Base-by-base conservation (phyloP, 2,797 vertebrate genomes). In the Cirrhinus mrigala region DNA sequence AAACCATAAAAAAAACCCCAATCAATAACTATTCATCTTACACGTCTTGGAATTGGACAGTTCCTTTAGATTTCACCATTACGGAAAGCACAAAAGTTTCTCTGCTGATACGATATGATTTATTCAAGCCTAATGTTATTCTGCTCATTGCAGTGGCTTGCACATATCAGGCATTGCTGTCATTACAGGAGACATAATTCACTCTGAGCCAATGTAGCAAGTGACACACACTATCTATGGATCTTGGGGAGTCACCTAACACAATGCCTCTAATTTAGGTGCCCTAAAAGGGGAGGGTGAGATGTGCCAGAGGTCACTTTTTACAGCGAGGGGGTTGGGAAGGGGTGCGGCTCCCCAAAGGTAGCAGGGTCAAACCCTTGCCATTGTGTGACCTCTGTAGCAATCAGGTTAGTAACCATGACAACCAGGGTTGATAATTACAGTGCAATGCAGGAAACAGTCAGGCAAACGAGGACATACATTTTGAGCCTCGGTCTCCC, bases 331-430 rank as follows among this genome's bases (percentile, higher is more conserved):
- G 86, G 89, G 78, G 87, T 86, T 88, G 92, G 92, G 91, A 46
- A 92, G 93, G 93, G 94, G 93, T 95, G 94, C 91, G 94, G 94
- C 91, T 95, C 95, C 95, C 95, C 95, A 94, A 96, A 95, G 95
- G 93, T 94, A 94, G 88, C 83, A 87, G 93, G 94, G 93, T 95
- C 93, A 91, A 94, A 92, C 91, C 90, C 91, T 92, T 93, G 90
- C 93, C 89, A 94, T 95, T 94, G 92, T 93, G 91, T 94, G 95
- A 96, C 95, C 95, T 95, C 91, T 93, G 89, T 92, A 87, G 91
- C 89, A 91, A 93, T 94, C 88, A 92, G 92, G 90, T 88, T 89
- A 90, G 89, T 93, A 92, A 89, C 90, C 89, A 89, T 89, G 85
- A 68, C 85, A 91, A 92, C 88, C 82, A 90, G 90, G 82, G 58